Percentiles rank a stretch among this genome's conserved stretches.
Conservation (phyloP, 2,888 invertebrate species). For the Perdita meconis region DNA sequence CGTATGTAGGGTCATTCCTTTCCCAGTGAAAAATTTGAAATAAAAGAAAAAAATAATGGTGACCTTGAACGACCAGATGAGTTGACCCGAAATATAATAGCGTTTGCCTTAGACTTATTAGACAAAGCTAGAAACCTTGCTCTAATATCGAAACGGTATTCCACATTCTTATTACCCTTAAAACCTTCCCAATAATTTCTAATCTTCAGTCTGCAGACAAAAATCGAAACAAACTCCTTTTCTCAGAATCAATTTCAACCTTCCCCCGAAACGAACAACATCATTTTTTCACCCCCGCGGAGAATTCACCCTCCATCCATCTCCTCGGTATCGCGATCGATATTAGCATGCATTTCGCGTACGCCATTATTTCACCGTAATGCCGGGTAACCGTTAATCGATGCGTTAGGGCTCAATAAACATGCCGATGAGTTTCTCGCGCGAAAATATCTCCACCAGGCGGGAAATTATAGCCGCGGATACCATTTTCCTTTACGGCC, state of each 20-base stretch:
- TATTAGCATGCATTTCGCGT: slow-evolving; percentile 17
- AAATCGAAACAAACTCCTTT: not conserved
- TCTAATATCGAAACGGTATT: no score
- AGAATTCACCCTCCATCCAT: not conserved
- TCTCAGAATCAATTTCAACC: not conserved
- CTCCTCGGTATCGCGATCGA: slow-evolving; percentile 10
- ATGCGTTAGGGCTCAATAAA: slow-evolving; percentile 25
- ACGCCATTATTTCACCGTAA: slow-evolving; percentile 24
- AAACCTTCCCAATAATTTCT: no score
- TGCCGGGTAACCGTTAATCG: slow-evolving; percentile 17
- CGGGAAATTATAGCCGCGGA: slow-evolving; percentile 9
- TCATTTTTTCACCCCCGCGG: no score
- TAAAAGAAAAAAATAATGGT: no score
- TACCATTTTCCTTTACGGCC: slow-evolving; percentile 31
- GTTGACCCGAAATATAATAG: no score
- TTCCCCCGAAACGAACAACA: not conserved
- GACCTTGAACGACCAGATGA: no score
- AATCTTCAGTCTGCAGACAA: no score
- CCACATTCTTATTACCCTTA: no score
- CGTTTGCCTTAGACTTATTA: no score
- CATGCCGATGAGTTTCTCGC: not conserved
- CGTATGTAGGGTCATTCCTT: no score
- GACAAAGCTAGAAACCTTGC: no score
- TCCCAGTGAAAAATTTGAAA: no score
- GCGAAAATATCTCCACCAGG: slow-evolving; percentile 16